phyloP scores from a whole-genome alignment of 1,140 invertebrate species.

The Aphis gossypii region DNA sequence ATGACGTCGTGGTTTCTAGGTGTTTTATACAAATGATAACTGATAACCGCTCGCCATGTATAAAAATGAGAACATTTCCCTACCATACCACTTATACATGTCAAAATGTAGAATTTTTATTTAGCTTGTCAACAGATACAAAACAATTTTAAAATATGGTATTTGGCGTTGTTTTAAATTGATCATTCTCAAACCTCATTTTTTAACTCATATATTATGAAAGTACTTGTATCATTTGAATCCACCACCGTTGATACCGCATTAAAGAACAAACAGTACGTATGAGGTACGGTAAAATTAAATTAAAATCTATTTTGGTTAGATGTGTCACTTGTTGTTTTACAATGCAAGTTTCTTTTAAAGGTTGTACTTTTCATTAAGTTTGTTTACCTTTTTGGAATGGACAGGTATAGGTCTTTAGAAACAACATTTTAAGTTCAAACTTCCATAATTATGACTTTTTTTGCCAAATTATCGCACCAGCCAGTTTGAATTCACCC shows the following conservation, averaged over 20 bases:
- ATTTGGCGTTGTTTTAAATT: too few species aligned
- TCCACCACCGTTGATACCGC: not conserved
- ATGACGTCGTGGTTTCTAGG: too few species aligned
- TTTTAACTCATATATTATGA: not conserved
- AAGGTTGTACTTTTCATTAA: not conserved
- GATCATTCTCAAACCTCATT: not conserved
- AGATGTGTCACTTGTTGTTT: not conserved
- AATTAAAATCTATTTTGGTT: constrained; percentile 8
- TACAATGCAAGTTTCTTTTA: not conserved
- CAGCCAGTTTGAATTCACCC: not conserved
- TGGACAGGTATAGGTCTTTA: not conserved
- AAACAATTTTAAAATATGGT: too few species aligned
- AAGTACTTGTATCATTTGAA: not conserved
- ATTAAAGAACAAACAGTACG: not conserved
- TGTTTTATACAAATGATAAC: too few species aligned
- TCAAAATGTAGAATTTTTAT: too few species aligned
- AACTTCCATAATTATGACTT: not conserved
- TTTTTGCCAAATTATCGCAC: not conserved
- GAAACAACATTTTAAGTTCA: not conserved
- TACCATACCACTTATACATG: too few species aligned
- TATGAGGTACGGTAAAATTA: not conserved
- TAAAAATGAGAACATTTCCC: too few species aligned
- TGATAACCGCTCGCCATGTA: too few species aligned
- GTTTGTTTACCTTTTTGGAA: not conserved
- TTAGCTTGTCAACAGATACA: too few species aligned